Evolutionary conservation across 2,888 invertebrate species (phyloP).

Genomic region (Ptilodon capucinus): DNA sequence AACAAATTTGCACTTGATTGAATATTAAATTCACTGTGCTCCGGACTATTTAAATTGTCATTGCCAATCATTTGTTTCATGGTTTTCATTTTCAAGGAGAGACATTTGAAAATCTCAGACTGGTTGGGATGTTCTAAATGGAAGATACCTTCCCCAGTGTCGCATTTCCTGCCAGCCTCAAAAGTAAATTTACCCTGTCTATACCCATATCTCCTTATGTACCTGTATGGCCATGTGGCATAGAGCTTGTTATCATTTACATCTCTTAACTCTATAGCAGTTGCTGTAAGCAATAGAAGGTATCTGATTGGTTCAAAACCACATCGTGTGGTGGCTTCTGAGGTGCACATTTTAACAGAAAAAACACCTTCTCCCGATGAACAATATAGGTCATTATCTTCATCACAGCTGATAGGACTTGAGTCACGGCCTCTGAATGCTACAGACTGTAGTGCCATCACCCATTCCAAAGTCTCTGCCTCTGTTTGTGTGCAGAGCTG

Average conservation of each 20-base stretch:
- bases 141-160: constrained; percentile 92
- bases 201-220: constrained; percentile 92
- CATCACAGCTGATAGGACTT: constrained; percentile 86
- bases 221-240: constrained; percentile 93
- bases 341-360: constrained; percentile 88
- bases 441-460: constrained; percentile 89
- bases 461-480: constrained; percentile 89
- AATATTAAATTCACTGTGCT: constrained; percentile 88
- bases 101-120: constrained; percentile 91
- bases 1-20: constrained; percentile 90
- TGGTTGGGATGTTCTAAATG: constrained; percentile 91
- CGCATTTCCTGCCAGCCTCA: constrained; percentile 93
- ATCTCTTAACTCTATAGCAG: constrained; percentile 88
- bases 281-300: constrained; percentile 87
- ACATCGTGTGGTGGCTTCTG: constrained; percentile 90
- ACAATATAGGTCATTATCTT: constrained; percentile 94
- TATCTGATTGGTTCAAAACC: constrained; percentile 88
- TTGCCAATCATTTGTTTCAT: constrained; percentile 92
- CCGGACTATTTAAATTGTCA: constrained; percentile 84
- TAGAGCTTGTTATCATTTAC: constrained; percentile 84
- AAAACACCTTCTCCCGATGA: constrained; percentile 92
- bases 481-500: constrained; percentile 84
- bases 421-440: constrained; percentile 88
- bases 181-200: constrained; percentile 93
- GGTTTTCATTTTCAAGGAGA: constrained; percentile 92